phyloP scores from a whole-genome alignment of 2,113 vertebrate genomes.

The Oreochromis tanganicae region DNA sequence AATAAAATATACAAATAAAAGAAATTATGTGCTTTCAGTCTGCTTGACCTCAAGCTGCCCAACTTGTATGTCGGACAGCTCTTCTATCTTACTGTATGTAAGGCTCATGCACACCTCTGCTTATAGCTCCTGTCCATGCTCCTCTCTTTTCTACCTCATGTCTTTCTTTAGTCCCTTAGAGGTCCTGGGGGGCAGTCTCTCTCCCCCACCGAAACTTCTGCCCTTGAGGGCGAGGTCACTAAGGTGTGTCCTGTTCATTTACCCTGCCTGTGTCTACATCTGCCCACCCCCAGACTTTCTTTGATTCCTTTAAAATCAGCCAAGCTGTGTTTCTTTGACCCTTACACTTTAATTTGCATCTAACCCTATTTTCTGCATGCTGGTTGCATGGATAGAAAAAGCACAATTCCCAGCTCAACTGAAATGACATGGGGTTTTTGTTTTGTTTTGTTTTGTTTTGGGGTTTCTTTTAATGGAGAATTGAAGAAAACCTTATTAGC shows the following conservation, averaged over 20 bases:
- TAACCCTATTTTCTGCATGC: slow-evolving; percentile 1
- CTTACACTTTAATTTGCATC: not conserved
- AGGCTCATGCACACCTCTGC: not conserved
- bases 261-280: slow-evolving; percentile 66
- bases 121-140: not conserved
- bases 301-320: not conserved
- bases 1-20: not conserved
- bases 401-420: not conserved
- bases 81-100: not conserved
- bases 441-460: not conserved
- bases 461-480: not conserved
- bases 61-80: not conserved
- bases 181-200: slow-evolving; percentile 83
- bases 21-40: not conserved
- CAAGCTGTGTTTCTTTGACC: not conserved
- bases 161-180: slow-evolving; percentile 82
- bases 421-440: not conserved
- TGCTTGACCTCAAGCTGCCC: not conserved
- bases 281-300: not conserved
- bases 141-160: slow-evolving; percentile 22
- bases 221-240: slow-evolving; percentile 79
- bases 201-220: slow-evolving; percentile 79
- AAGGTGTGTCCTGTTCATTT: slow-evolving; percentile 81
- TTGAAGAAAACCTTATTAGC: not conserved
- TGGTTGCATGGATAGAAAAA: not conserved